Evolutionary conservation across 2,888 invertebrate genomes (phyloP).

Genomic region (Adineta ricciae): DNA sequence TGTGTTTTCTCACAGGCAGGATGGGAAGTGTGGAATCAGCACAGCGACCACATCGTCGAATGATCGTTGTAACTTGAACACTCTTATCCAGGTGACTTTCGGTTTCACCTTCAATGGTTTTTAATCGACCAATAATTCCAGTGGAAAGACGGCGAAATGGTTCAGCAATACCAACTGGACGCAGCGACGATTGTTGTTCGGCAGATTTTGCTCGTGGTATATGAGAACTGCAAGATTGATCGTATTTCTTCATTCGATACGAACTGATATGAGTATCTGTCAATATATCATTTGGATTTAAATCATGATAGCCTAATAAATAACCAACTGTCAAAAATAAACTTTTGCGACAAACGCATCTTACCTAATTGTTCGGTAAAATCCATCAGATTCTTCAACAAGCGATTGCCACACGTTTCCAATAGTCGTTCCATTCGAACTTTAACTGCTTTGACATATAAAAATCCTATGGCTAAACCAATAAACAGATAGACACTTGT

Average conservation of each 20-base stretch:
- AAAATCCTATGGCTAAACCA: conserved; percentile 50
- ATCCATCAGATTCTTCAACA: neutral
- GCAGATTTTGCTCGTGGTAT: too few species aligned
- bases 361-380: neutral
- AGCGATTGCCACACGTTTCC: neutral
- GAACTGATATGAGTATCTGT: neutral
- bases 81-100: neutral
- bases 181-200: neutral
- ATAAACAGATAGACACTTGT: conserved; percentile 36
- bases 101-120: neutral
- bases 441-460: conserved; percentile 39
- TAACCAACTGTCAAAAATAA: neutral
- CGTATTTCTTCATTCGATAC: neutral
- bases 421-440: neutral
- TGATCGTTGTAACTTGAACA: neutral
- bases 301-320: neutral
- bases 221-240: neutral
- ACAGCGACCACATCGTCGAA: neutral
- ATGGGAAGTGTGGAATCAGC: neutral
- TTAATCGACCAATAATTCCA: neutral
- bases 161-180: neutral
- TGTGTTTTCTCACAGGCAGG: too few species aligned
- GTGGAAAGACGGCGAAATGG: neutral
- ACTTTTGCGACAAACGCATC: too few species aligned
- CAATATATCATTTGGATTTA: neutral